Evolutionary conservation across 2,797 vertebrate genomes (phyloP), one percentile per base, ranked within the genome.

Genomic region (Diceros bicornis): DNA sequence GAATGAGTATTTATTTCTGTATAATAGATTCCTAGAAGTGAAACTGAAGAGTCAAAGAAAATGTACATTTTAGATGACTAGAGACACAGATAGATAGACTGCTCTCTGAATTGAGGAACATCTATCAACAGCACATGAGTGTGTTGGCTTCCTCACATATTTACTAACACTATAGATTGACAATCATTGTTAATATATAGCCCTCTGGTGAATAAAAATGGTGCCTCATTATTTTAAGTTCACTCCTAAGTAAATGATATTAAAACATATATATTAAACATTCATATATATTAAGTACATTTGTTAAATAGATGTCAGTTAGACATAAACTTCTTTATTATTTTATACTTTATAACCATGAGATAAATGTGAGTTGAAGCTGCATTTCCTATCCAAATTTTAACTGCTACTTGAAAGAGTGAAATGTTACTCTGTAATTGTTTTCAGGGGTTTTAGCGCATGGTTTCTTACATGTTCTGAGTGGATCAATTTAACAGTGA

Each of bases 291-390:
- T 41, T 85, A 75, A 55, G 44, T 55, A 23, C 57, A 57, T n/a
- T 66, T 77, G 69, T 52, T 79, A 57, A 92, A n/a, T 21, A 50
- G 57, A 57, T 71, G n/a, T 14, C 20, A 59, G 44, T 50, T 29
- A 94, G 68, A 87, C 25, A 83, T 55, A 93, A 72, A 89, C 27
- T 59, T 92, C 69, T 85, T 83, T 75, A 95, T 85, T 89, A n/a
- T 55, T 77, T 92, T 32, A 87, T 77, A 61, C 62, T 90, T 83
- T 20, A 83, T 83, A 62, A 5, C 7, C 75, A 87, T 6, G 25
- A 78, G 87, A 71, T 91, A 92, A 66, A 64, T 77, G 37, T 21
- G 29, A 92, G 23, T 66, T 74, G 41, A 90, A 83, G 50, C 34
- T 77, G 37, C 20, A n/a, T 78, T 90, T 88, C 41, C 59, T 74